A percentile compares a stretch with the other conserved stretches of the same genome.
phyloP scores from a whole-genome alignment of 35 echinoderm and acorn worm genomes.

The Strongylocentrotus purpuratus region DNA sequence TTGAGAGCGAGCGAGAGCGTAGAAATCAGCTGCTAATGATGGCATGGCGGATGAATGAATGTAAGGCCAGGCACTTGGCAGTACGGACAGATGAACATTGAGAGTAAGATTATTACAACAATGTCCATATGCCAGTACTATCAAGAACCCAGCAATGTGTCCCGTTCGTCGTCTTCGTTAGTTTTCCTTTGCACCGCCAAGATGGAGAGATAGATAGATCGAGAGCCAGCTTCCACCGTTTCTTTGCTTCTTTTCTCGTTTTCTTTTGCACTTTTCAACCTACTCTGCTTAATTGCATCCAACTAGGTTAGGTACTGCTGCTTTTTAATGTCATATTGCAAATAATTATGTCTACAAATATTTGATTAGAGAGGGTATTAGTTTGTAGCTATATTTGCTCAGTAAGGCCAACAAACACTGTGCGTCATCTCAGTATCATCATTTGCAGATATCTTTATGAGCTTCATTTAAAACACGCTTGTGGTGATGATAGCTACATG shows the following conservation, averaged over 20 bases:
- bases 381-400: too few relatives aligned
- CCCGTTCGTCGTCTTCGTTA: not conserved
- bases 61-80: slow-evolving; percentile 69
- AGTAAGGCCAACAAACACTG: too few relatives aligned
- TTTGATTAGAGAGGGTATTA: too few relatives aligned
- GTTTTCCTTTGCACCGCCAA: not conserved
- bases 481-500: too few relatives aligned
- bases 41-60: not conserved
- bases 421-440: too few relatives aligned
- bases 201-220: not conserved
- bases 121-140: slow-evolving; percentile 99
- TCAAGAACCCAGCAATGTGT: not conserved
- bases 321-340: too few relatives aligned
- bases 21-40: not conserved
- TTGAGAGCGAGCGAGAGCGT: not conserved
- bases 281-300: not conserved
- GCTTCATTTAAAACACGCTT: too few relatives aligned
- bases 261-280: not conserved
- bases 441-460: too few relatives aligned
- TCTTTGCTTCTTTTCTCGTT: not conserved
- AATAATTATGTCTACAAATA: too few relatives aligned
- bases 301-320: too few relatives aligned
- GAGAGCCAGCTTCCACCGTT: not conserved
- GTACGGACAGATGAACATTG: slow-evolving; percentile 96
- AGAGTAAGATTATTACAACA: slow-evolving; percentile 60